phyloP scores from a whole-genome alignment of 1,140 invertebrate species.

The Drosophila kikkawai region DNA sequence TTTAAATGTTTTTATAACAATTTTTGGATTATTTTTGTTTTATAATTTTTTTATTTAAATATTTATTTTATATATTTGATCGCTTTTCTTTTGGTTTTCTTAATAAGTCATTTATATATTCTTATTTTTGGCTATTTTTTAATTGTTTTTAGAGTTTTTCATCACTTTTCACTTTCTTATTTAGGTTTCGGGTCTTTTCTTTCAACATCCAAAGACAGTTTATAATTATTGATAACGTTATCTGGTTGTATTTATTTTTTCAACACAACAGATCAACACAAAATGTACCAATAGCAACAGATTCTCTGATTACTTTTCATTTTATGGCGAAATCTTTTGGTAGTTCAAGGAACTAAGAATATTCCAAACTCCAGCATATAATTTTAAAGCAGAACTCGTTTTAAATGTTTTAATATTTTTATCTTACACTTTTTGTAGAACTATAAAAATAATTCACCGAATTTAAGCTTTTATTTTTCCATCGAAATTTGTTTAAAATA shows the following conservation, averaged over 20 bases:
- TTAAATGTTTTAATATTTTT: neutral
- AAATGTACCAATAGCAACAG: neutral
- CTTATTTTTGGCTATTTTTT: neutral
- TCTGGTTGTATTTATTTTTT: neutral
- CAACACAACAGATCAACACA: neutral
- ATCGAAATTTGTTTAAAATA: neutral
- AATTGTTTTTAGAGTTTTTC: fast-evolving
- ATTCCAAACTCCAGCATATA: neutral
- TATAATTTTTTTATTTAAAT: neutral
- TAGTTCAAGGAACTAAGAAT: neutral
- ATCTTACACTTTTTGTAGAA: neutral
- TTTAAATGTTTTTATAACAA: too few species aligned
- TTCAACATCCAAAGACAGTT: neutral
- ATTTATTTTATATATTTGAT: neutral
- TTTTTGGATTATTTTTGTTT: too few species aligned
- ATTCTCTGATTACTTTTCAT: neutral
- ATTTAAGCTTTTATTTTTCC: neutral
- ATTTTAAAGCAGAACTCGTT: neutral
- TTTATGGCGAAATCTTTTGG: slow-evolving; percentile 5
- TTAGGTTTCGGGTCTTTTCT: neutral
- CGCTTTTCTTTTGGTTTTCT: neutral
- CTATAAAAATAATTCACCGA: neutral
- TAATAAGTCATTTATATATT: too few species aligned
- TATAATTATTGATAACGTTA: neutral
- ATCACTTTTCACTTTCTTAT: neutral